phyloP scores from a whole-genome alignment of 2,797 vertebrate species.

The Phrynocephalus forsythii region DNA sequence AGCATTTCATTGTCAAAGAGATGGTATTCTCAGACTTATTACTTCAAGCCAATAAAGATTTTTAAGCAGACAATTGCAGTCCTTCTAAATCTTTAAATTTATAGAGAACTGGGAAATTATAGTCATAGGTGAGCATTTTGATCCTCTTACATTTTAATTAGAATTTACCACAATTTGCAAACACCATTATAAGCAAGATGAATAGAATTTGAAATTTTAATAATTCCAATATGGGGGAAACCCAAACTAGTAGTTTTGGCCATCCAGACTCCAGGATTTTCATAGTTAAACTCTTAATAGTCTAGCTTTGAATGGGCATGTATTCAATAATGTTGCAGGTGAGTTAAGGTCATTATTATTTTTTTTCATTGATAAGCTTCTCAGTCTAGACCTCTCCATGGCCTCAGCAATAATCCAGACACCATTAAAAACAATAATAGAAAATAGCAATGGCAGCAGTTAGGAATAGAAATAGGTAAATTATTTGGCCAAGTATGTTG shows the following conservation, averaged over 20 bases:
- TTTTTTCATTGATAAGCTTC: too few species aligned
- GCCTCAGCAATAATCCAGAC: too few species aligned
- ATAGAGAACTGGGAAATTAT: constrained; percentile 39
- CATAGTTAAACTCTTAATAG: neutral
- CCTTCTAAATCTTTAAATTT: constrained; percentile 44
- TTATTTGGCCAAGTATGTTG: too few species aligned
- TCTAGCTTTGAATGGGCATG: neutral
- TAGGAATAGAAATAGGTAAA: too few species aligned
- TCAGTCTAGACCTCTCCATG: too few species aligned
- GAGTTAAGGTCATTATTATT: too few species aligned
- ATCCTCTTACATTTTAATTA: neutral
- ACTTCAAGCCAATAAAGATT: neutral
- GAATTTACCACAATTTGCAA: neutral
- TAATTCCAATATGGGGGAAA: neutral
- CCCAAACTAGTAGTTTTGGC: neutral
- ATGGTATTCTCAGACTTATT: neutral
- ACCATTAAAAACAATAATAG: too few species aligned
- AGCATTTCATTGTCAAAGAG: neutral
- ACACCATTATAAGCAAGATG: neutral
- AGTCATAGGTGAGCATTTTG: neutral
- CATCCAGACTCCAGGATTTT: neutral
- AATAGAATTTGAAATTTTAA: neutral
- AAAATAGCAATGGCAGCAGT: too few species aligned
- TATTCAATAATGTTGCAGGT: too few species aligned
- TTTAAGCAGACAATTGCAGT: neutral